Evolutionary conservation across 2,113 vertebrate species (phyloP).

Genomic region (Gopherus evgoodei): DNA sequence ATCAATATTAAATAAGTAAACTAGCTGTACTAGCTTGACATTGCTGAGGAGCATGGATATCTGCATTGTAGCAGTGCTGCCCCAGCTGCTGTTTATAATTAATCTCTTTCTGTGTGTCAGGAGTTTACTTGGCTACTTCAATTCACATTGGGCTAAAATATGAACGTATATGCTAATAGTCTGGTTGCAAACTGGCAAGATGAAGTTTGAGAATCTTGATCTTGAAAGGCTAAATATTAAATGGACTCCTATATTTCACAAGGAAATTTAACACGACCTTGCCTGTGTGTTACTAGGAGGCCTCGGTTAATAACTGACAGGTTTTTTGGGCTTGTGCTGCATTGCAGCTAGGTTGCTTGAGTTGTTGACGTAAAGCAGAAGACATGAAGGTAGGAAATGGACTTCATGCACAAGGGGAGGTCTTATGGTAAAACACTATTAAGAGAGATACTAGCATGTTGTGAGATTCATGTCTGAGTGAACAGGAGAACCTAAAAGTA

Average conservation of each 20-base stretch:
- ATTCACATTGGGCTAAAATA: not conserved
- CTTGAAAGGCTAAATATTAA: not conserved
- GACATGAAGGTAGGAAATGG: no score
- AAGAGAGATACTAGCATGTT: no score
- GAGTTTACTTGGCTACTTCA: not conserved
- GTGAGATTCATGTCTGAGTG: no score
- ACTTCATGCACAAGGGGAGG: no score
- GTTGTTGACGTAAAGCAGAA: no score
- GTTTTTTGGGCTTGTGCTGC: no score
- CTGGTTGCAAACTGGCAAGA: not conserved
- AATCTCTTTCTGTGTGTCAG: not conserved
- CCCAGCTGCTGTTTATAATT: not conserved
- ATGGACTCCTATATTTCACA: not conserved
- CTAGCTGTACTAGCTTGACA: not conserved
- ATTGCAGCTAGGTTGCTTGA: no score
- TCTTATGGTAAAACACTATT: no score
- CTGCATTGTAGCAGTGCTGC: not conserved
- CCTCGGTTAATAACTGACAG: not conserved
- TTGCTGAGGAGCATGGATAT: not conserved
- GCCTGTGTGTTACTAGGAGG: not conserved
- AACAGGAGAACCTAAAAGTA: no score
- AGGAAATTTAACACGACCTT: fast-evolving
- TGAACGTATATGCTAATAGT: not conserved
- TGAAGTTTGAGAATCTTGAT: not conserved
- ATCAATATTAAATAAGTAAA: not conserved